These are phyloP conservation scores for Tinamus guttatus DNA, from an alignment of 2,113 vertebrate genomes.

Conservation along the genomic window DNA sequence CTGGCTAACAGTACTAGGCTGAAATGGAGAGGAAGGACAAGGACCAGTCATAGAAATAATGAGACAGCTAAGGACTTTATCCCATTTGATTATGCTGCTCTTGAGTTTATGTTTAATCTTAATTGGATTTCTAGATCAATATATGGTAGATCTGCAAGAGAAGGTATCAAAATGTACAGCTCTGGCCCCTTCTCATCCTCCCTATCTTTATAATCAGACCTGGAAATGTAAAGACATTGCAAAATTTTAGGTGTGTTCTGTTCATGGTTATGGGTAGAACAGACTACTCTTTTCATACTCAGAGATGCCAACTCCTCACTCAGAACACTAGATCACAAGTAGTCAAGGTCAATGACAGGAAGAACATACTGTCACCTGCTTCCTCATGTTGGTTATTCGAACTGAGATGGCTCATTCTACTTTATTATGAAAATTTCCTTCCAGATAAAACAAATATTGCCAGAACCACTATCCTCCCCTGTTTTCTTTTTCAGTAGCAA, in stretches of 20 bases:
- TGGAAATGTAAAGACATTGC: not conserved
- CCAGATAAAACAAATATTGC: not conserved
- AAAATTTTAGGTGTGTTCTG: not conserved
- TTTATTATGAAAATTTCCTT: not conserved
- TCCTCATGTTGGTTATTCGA: not conserved
- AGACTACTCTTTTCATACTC: not conserved
- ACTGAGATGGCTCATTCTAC: not conserved
- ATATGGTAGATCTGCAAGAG: not conserved
- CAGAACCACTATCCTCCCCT: not conserved
- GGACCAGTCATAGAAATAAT: not conserved
- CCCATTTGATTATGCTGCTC: not conserved
- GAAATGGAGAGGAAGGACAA: not conserved
- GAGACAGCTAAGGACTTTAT: not conserved
- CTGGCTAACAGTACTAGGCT: not conserved
- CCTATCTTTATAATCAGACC: not conserved
- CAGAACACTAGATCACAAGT: not conserved
- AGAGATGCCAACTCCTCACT: not conserved
- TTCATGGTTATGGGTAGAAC: not conserved
- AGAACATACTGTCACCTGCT: not conserved
- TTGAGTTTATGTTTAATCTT: not conserved
- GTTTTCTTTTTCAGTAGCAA: not conserved
- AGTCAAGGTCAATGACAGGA: not conserved
- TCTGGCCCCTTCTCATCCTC: not conserved
- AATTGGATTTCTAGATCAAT: not conserved
- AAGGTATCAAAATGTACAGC: not conserved